Evolutionary conservation across 2,888 invertebrate genomes (phyloP), one percentile per base, ranked within the genome.

Genomic region (Phengaris alcon): DNA sequence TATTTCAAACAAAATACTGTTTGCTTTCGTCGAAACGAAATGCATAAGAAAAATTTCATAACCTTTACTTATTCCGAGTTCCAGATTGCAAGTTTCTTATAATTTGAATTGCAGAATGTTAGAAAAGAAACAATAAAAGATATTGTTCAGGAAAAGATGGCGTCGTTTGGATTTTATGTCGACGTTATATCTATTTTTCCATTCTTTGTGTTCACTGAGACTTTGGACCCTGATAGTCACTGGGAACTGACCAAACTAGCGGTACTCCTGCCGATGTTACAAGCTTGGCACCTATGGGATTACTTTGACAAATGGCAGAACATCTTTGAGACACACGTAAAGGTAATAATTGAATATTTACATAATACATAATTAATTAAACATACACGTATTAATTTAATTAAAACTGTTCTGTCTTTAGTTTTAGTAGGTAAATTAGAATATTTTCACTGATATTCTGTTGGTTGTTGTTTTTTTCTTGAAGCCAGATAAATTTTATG

Each of bases 121-220:
- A 83, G 83, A 78, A 90, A 89, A 82, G 85, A 85, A 78, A 91
- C 90, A 1, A 85, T 93, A 3, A 88, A 82, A 77, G 90, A 92
- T 78, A 93, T 94, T 81, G 86, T 90, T 0, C 88, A 90, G 80
- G 88, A 88, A 4, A 93, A 93, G 82, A 92, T 93, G 91, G 83
- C 89, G 0, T 83, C 86, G 0, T 51, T 87, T 9, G 91, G 93
- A 0, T 93, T 94, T 80, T 94, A 94, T 78, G 68, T 93, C 22
- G 93, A 93, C 75, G 82, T 93, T 10, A 74, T 94, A 72, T 90
- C 94, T 0, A 86, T 93, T 54, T 93, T 93, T 64, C 94, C 94
- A 0, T 82, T 90, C 9, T 84, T 85, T 73, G 89, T 93, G 76
- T 90, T 92, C 79, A 85, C 89, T 46, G 87, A 90, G 68, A 90